These are phyloP conservation scores for Sinocyclocheilus rhinocerous DNA, from an alignment of 2,113 vertebrate genomes.

Conservation along the genomic window DNA sequence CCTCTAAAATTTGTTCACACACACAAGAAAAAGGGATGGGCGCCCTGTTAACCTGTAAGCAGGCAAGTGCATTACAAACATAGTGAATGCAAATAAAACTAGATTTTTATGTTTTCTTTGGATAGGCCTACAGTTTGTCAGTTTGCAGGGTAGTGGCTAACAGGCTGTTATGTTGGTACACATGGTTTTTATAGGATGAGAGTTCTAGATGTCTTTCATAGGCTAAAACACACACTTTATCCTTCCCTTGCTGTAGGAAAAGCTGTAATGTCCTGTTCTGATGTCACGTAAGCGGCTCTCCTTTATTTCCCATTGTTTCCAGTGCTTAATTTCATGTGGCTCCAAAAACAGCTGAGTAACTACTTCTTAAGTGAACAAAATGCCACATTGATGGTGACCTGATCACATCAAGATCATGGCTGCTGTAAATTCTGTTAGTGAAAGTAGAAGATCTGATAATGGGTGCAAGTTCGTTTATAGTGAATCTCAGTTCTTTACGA, in stretches of 20 bases:
- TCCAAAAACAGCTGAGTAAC: slow-evolving; percentile 14
- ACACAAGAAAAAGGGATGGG: slow-evolving; percentile 1
- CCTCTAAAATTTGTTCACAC: neutral
- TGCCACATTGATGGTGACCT: neutral
- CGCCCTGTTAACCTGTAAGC: neutral
- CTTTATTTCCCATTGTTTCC: slow-evolving; percentile 7
- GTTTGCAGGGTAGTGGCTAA: neutral
- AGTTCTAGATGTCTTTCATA: neutral
- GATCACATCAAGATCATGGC: neutral
- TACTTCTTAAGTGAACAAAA: neutral
- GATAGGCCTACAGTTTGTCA: neutral
- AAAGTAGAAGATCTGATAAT: neutral
- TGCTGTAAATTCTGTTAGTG: neutral
- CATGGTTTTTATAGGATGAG: neutral
- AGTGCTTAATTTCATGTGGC: neutral
- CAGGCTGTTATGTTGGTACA: neutral
- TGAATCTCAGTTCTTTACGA: neutral
- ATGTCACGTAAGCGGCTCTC: neutral
- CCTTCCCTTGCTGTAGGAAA: slow-evolving; percentile 28
- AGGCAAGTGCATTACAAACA: neutral
- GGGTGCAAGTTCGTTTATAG: neutral
- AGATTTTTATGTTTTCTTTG: neutral
- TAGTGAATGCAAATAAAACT: neutral
- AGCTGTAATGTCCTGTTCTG: slow-evolving; percentile 37
- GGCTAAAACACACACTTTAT: neutral